A percentile compares a stretch with the other conserved stretches of the same genome.
Conservation (phyloP, 2,113 vertebrate genomes). For the Melospiza georgiana region DNA sequence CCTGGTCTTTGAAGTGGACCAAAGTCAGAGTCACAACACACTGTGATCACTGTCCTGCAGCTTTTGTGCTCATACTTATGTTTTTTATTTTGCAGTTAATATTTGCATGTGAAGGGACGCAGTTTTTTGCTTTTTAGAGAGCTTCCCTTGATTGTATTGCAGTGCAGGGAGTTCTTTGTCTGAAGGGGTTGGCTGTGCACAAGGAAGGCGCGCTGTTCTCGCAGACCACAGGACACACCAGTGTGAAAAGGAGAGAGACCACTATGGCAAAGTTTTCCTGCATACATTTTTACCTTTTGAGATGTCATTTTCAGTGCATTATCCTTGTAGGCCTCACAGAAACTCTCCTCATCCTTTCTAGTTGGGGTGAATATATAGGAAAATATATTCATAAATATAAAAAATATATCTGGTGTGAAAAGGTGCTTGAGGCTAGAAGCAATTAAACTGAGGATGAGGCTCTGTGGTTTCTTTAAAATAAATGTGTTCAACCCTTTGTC, state of each 20-base stretch:
- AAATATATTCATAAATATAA: not conserved
- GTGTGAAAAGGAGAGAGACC: not conserved
- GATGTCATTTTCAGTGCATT: not conserved
- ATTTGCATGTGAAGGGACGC: not conserved
- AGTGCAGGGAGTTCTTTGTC: not conserved
- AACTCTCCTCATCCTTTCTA: not conserved
- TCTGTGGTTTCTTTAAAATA: not conserved
- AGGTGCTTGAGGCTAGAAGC: not conserved
- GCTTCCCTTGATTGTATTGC: not conserved
- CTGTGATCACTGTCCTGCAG: not conserved
- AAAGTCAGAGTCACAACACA: not conserved
- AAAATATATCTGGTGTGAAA: not conserved
- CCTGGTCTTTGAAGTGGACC: not conserved
- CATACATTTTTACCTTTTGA: not conserved
- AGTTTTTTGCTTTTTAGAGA: not conserved
- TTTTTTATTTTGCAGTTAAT: not conserved
- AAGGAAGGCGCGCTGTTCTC: not conserved
- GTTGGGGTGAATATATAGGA: not conserved
- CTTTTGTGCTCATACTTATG: not conserved
- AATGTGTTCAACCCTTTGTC: not conserved
- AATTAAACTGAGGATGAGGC: not conserved
- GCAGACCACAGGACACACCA: accelerated
- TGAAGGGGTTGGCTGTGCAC: not conserved
- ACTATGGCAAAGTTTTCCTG: accelerated
- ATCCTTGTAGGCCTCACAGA: not conserved